These are phyloP conservation scores for Drosophila pandora DNA, from an alignment of 1,140 invertebrate genomes.

Conservation along the genomic window DNA sequence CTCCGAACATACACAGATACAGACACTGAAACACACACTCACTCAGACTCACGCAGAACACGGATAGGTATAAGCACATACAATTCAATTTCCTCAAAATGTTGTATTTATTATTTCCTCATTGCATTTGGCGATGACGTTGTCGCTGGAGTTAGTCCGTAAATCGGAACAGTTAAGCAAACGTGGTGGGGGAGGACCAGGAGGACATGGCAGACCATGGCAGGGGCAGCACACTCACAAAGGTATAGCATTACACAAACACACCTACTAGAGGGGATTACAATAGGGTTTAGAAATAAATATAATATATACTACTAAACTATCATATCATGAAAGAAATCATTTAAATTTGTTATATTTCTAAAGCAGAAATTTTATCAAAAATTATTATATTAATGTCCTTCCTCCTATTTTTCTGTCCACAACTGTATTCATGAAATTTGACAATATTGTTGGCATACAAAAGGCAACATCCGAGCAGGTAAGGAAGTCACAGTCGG, in stretches of 20 bases:
- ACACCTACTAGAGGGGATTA: background rate
- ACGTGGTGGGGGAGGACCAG: constrained; percentile 3
- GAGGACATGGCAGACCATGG: background rate
- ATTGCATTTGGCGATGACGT: constrained; percentile 66
- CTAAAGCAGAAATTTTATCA: no score
- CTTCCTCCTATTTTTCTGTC: background rate
- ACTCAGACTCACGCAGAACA: constrained; percentile 21
- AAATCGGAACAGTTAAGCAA: constrained; percentile 76
- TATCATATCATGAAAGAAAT: background rate
- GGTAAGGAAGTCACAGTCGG: constrained; percentile 29
- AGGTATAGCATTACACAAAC: background rate
- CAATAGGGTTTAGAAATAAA: background rate
- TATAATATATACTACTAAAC: no score
- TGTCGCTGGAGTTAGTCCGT: constrained; percentile 63
- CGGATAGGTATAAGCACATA: constrained; percentile 61
- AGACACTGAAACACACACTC: constrained; percentile 61
- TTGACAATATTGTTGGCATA: constrained; percentile 75
- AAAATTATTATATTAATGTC: background rate
- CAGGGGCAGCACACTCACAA: constrained; percentile 6
- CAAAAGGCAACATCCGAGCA: constrained; percentile 53
- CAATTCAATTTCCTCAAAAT: constrained; percentile 82
- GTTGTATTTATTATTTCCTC: constrained; percentile 83
- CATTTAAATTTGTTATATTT: no score
- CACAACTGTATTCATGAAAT: constrained; percentile 58
- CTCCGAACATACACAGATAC: constrained; percentile 22